Evolutionary conservation across 2,113 vertebrate genomes (phyloP).

Genomic region (Perca flavescens): DNA sequence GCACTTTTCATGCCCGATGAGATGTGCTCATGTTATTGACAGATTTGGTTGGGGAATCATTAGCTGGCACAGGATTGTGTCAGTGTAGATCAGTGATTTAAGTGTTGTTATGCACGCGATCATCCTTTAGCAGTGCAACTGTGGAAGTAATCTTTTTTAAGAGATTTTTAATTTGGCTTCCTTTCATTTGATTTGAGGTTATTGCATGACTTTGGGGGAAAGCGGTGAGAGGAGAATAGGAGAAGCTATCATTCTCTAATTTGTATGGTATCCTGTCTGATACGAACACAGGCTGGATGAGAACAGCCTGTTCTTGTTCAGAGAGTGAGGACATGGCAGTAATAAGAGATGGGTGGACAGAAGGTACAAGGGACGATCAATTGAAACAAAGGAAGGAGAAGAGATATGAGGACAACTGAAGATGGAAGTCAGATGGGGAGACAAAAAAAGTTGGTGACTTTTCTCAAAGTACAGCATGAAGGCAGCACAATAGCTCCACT

Average conservation of each 20-base stretch:
- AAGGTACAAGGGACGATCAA: slow-evolving; percentile 25
- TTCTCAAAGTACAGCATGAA: background rate
- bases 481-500: slow-evolving; percentile 19
- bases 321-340: slow-evolving; percentile 23
- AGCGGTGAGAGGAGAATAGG: slow-evolving; percentile 3
- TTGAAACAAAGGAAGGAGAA: slow-evolving; percentile 18
- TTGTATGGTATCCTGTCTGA: slow-evolving; percentile 44
- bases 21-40: slow-evolving; percentile 44
- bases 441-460: background rate
- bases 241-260: slow-evolving; percentile 37
- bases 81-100: slow-evolving; percentile 33
- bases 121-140: slow-evolving; percentile 29
- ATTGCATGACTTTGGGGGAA: slow-evolving; percentile 32
- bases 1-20: slow-evolving; percentile 16
- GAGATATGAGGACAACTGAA: slow-evolving; percentile 10
- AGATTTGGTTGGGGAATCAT: slow-evolving; percentile 49
- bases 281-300: slow-evolving; percentile 25
- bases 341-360: slow-evolving; percentile 17
- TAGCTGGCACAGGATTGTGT: slow-evolving; percentile 22
- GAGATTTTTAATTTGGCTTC: slow-evolving; percentile 35
- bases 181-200: slow-evolving; percentile 51
- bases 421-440: background rate
- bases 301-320: slow-evolving; percentile 28
- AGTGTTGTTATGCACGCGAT: slow-evolving; percentile 36
- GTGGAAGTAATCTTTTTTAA: slow-evolving; percentile 14